A percentile compares a stretch with the other conserved stretches of the same genome.
Evolutionary conservation across 2,888 invertebrate genomes (phyloP).

Genomic region (Epirrhoe tristata): DNA sequence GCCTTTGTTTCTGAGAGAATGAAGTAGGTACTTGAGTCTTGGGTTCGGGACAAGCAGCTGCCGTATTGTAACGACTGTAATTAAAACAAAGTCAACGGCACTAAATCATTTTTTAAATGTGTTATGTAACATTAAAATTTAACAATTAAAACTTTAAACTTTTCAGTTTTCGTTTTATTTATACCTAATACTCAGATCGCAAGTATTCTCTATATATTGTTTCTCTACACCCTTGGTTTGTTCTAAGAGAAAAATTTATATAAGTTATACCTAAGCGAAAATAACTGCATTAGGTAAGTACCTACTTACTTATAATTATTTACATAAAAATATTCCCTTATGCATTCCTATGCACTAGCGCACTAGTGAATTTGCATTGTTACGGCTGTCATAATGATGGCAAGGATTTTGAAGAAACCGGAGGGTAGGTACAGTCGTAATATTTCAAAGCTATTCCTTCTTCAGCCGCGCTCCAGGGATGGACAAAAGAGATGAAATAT

Average conservation of each 20-base stretch:
- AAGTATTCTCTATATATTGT: no score
- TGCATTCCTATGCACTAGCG: background rate
- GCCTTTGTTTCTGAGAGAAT: conserved; percentile 38
- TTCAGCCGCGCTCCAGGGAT: conserved; percentile 30
- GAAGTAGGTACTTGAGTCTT: background rate
- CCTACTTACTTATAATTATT: background rate
- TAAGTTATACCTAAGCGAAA: background rate
- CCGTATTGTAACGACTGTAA: background rate
- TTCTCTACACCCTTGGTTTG: no score
- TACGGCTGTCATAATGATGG: background rate
- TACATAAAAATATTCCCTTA: background rate
- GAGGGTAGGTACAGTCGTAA: conserved; percentile 14
- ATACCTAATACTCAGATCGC: no score
- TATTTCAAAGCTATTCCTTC: conserved; percentile 45
- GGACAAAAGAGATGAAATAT: conserved; percentile 52
- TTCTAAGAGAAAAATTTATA: background rate
- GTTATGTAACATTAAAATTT: no score
- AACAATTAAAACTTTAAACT: no score
- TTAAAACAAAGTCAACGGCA: background rate
- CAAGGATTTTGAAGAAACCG: background rate
- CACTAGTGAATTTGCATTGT: background rate
- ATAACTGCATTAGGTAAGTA: background rate
- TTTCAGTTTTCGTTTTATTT: no score
- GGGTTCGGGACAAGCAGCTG: background rate
- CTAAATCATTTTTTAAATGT: no score